These are phyloP conservation scores for Ophthalmolycus amberensis DNA, from an alignment of 2,113 vertebrate species.

Conservation along the genomic window DNA sequence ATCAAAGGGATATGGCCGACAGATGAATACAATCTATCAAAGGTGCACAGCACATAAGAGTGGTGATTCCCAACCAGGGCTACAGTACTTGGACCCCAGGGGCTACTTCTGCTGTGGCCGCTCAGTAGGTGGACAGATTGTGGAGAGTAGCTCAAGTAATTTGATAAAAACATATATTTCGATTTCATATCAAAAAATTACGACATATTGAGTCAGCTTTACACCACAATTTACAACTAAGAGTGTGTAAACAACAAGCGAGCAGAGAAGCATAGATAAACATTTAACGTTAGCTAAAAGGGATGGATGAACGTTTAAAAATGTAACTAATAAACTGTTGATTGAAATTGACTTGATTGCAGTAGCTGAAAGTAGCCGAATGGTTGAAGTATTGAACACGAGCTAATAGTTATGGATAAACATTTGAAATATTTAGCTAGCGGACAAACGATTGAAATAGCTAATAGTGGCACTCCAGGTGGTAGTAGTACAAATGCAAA, in stretches of 20 bases:
- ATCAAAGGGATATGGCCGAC: not conserved
- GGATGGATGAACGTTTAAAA: not conserved
- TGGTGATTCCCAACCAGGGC: slow-evolving; percentile 16
- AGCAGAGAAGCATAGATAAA: not conserved
- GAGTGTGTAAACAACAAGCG: not conserved
- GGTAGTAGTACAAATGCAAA: not conserved
- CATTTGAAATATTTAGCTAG: not conserved
- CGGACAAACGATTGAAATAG: not conserved
- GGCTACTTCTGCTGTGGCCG: slow-evolving; percentile 4
- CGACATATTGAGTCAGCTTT: slow-evolving; percentile 2
- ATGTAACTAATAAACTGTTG: not conserved
- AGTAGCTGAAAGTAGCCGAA: not conserved
- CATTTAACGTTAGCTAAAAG: not conserved
- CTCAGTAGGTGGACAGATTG: not conserved
- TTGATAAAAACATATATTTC: not conserved
- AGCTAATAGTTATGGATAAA: not conserved
- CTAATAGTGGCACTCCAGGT: not conserved
- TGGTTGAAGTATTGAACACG: not conserved
- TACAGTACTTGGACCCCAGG: not conserved
- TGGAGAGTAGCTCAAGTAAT: slow-evolving; percentile 1
- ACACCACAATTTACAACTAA: not conserved
- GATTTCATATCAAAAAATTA: slow-evolving; percentile 1
- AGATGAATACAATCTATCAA: slow-evolving; percentile 39
- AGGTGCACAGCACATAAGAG: slow-evolving; percentile 25
- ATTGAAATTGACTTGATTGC: not conserved